Conservation (phyloP, 1,140 invertebrate genomes). For the Teleogryllus occipitalis region DNA sequence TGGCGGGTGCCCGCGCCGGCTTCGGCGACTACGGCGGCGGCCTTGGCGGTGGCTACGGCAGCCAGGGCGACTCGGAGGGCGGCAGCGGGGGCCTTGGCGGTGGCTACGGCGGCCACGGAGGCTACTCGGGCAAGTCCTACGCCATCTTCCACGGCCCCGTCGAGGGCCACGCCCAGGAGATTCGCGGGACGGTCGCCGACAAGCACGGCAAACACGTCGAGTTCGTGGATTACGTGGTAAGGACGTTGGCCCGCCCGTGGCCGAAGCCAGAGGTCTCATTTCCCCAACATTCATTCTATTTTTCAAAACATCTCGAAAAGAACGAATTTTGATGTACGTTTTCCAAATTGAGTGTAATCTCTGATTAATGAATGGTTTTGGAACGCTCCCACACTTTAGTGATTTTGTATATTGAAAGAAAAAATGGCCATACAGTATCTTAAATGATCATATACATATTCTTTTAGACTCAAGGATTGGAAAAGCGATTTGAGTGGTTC, state of each 20-base stretch:
- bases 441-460: no score
- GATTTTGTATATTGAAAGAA: no score
- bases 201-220: slow-evolving; percentile 25
- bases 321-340: no score
- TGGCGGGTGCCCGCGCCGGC: not conserved
- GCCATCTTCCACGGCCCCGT: slow-evolving; percentile 35
- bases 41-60: not conserved
- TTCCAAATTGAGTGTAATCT: no score
- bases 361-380: no score
- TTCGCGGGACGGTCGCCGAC: slow-evolving; percentile 33
- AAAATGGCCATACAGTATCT: no score
- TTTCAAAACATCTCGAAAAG: no score
- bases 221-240: slow-evolving; percentile 29
- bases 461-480: no score
- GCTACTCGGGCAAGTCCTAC: slow-evolving; percentile 33
- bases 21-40: not conserved
- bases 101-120: slow-evolving; percentile 21
- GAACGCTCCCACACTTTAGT: no score
- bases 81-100: not conserved
- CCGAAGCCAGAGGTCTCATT: no score
- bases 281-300: no score
- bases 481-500: no score
- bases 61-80: slow-evolving; percentile 29
- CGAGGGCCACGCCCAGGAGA: slow-evolving; percentile 32
- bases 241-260: slow-evolving; percentile 8